phyloP scores from a whole-genome alignment of 2,797 vertebrate genomes.

The Melopsittacus undulatus region DNA sequence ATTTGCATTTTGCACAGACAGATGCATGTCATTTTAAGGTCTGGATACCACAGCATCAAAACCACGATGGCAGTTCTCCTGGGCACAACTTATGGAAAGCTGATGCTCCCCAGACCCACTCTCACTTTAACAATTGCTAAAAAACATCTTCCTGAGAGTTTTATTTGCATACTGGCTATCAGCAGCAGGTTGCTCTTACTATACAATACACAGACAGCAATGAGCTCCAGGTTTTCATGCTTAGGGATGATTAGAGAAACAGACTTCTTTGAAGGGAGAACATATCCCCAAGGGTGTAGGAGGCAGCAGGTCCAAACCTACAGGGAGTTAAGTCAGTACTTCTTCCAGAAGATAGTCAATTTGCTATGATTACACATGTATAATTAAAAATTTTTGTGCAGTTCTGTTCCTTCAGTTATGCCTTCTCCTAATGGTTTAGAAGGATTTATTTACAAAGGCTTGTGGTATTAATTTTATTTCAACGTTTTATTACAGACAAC shows the following conservation, averaged over 20 bases:
- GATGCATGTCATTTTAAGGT: background rate
- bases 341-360: background rate
- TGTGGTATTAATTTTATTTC: conserved; percentile 23
- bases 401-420: background rate
- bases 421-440: conserved; percentile 6
- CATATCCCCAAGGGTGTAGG: background rate
- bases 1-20: background rate
- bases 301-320: background rate
- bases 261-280: background rate
- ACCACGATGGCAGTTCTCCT: accelerated
- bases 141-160: background rate
- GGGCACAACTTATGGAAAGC: background rate
- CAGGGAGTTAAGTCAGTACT: background rate
- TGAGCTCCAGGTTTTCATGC: background rate
- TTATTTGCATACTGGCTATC: background rate
- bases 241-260: background rate
- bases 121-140: background rate
- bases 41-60: background rate
- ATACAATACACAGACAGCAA: background rate
- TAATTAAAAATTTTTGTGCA: background rate
- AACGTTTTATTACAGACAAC: conserved; percentile 6
- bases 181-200: background rate
- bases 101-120: background rate
- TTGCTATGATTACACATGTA: background rate
- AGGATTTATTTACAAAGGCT: conserved; percentile 10